These are phyloP conservation scores for Engystomops pustulosus DNA, from an alignment of 2,113 vertebrate genomes.

Conservation along the genomic window DNA sequence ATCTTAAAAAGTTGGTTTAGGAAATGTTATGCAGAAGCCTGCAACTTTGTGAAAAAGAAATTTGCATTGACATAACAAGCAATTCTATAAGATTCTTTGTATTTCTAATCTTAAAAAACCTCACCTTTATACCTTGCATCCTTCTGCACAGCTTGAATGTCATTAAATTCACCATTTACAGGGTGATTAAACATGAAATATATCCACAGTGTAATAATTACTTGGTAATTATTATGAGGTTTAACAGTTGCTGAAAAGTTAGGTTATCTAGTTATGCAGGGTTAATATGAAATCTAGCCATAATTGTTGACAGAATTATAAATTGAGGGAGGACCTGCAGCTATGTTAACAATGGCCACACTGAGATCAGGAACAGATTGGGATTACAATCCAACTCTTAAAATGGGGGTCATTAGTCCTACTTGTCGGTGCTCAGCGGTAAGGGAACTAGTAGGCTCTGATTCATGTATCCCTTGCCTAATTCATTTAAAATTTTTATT, in stretches of 20 bases:
- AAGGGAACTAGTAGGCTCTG: conserved; percentile 4
- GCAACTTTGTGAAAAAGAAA: background rate
- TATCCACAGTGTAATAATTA: background rate
- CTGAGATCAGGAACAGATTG: background rate
- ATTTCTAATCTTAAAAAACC: no score
- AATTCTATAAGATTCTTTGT: no score
- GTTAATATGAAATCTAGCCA: conserved; percentile 16
- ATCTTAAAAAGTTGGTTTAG: background rate
- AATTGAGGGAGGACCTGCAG: conserved; percentile 27
- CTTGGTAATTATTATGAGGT: background rate
- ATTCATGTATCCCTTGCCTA: conserved; percentile 7
- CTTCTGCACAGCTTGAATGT: background rate
- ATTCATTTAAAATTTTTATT: no score
- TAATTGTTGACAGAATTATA: conserved; percentile 39
- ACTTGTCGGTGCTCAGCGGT: conserved; percentile 16
- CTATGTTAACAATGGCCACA: conserved; percentile 32
- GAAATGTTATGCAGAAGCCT: background rate
- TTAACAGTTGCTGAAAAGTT: background rate
- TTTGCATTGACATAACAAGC: background rate
- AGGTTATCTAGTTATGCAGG: background rate
- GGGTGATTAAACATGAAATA: background rate
- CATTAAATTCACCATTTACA: background rate
- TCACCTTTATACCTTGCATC: background rate
- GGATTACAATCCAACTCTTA: conserved; percentile 30
- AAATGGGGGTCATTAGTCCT: conserved; percentile 47